phyloP scores from a whole-genome alignment of 2,888 invertebrate species.

The Trichopoda pennipes region DNA sequence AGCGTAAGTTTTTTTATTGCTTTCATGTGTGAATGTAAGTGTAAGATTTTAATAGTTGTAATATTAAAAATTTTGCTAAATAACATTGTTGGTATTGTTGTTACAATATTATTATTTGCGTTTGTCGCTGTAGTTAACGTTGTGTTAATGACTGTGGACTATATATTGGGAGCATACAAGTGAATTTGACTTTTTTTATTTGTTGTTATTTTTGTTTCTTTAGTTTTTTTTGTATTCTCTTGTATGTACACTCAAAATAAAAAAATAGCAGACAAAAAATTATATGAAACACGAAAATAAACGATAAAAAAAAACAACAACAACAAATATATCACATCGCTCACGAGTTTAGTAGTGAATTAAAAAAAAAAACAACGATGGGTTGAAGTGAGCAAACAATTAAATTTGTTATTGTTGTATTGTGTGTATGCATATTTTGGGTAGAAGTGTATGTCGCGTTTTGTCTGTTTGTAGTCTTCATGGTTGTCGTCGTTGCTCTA shows the following conservation, averaged over 20 bases:
- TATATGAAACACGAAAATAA: conserved; percentile 12
- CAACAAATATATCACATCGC: conserved; percentile 37
- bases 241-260: conserved; percentile 37
- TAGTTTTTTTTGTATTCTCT: conserved; percentile 17
- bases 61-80: conserved; percentile 20
- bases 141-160: conserved; percentile 24
- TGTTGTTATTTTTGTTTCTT: conserved; percentile 28
- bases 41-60: not conserved
- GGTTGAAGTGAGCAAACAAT: conserved; percentile 54
- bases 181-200: conserved; percentile 17
- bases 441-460: conserved; percentile 19
- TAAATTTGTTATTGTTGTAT: conserved; percentile 39
- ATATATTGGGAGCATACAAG: not conserved
- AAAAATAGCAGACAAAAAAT: conserved; percentile 17
- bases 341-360: conserved; percentile 55
- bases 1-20: not conserved
- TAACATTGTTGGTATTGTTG: not conserved
- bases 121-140: conserved; percentile 42
- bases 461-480: conserved; percentile 45
- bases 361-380: not conserved
- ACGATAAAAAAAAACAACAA: not conserved
- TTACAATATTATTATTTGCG: not conserved
- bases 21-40: not conserved
- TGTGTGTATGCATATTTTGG: not conserved
- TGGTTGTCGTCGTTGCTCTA: conserved; percentile 62